phyloP scores from a whole-genome alignment of 1,140 invertebrate genomes.

The Trichomalopsis sarcophagae region DNA sequence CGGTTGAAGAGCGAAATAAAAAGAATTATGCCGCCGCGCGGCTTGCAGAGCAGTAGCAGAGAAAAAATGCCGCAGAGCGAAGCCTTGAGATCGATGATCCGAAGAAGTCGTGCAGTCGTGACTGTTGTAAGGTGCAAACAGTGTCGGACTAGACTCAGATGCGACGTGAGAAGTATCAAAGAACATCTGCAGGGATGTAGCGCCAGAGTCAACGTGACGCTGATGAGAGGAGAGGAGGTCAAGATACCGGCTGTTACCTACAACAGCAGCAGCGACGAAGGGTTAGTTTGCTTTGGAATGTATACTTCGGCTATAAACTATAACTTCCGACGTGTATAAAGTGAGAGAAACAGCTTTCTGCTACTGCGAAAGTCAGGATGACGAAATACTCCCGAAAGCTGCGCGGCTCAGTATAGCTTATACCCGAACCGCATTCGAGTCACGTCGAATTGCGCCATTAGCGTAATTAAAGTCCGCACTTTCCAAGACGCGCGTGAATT shows the following conservation, averaged over 20 bases:
- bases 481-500: not conserved
- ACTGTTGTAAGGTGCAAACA: conserved; percentile 17
- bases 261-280: not conserved
- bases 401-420: too few species aligned
- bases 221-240: not conserved
- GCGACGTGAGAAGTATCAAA: not conserved
- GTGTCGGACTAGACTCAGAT: conserved; percentile 12
- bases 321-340: too few species aligned
- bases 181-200: conserved; percentile 21
- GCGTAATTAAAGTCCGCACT: not conserved
- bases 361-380: too few species aligned
- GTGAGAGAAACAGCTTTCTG: too few species aligned
- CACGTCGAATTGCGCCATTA: not conserved
- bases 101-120: not conserved
- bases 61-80: not conserved
- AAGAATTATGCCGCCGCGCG: conserved; percentile 23
- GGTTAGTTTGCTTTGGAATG: not conserved
- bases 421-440: not conserved
- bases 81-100: not conserved
- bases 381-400: not conserved
- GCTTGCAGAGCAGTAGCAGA: not conserved
- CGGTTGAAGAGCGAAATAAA: not conserved
- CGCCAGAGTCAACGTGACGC: not conserved
- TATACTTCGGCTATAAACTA: too few species aligned
- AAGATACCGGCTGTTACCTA: not conserved